Evolutionary conservation across 2,113 vertebrate genomes (phyloP).

Genomic region (Varanus komodoensis): DNA sequence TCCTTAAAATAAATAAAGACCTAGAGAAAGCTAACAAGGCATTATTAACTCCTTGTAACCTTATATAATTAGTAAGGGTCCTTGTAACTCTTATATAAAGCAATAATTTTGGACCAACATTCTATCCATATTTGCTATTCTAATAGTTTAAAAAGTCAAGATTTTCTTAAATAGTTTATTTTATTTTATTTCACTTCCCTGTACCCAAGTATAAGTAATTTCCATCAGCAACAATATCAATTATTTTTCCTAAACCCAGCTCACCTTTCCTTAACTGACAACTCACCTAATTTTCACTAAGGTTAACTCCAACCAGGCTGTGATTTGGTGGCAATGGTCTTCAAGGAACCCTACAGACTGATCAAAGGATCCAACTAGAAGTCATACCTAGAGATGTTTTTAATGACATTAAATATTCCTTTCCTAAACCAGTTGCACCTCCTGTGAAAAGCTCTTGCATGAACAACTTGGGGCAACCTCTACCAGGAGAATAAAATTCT

Average conservation of each 20-base stretch:
- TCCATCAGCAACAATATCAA: not conserved
- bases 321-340: not conserved
- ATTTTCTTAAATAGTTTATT: not conserved
- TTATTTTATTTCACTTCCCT: not conserved
- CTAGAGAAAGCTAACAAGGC: not conserved
- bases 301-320: not conserved
- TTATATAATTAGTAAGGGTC: not conserved
- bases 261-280: not conserved
- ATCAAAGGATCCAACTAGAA: not conserved
- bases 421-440: not conserved
- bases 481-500: no score
- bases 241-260: not conserved
- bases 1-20: not conserved
- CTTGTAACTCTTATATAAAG: not conserved
- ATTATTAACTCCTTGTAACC: not conserved
- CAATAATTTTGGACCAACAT: not conserved
- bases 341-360: not conserved
- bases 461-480: no score
- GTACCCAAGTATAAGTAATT: not conserved
- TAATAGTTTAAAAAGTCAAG: not conserved
- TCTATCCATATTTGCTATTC: conserved; percentile 8
- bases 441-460: not conserved
- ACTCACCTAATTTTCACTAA: not conserved
- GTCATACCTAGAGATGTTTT: not conserved
- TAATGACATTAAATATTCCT: not conserved